Evolutionary conservation across 1,140 invertebrate genomes (phyloP).

Genomic region (Steinernema khuongi): DNA sequence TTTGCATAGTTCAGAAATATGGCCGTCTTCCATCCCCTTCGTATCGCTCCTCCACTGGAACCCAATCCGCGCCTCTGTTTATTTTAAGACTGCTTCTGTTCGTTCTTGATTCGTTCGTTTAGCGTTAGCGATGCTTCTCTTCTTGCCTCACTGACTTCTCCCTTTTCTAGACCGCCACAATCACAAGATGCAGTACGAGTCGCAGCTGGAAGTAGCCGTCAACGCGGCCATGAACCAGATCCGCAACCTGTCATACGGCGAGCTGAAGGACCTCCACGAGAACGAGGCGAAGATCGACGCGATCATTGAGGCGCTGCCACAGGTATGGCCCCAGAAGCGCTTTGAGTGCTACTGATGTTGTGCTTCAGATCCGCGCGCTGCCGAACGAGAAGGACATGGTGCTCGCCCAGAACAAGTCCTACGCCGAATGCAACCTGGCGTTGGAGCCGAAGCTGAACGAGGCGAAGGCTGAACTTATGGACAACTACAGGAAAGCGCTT

Average conservation of each 20-base stretch:
- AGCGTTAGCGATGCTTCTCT: too few species aligned
- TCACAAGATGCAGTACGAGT: slow-evolving; percentile 14
- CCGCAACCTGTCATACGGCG: slow-evolving; percentile 67
- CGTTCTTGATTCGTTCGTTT: too few species aligned
- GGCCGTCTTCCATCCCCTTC: too few species aligned
- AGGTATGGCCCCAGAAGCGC: slow-evolving; percentile 65
- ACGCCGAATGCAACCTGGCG: slow-evolving; percentile 78
- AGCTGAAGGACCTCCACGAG: slow-evolving; percentile 76
- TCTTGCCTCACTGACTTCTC: too few species aligned
- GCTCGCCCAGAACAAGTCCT: slow-evolving; percentile 75
- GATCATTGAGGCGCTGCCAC: slow-evolving; percentile 71
- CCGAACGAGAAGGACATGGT: slow-evolving; percentile 76
- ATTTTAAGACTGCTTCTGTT: too few species aligned
- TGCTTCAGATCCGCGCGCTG: slow-evolving; percentile 70
- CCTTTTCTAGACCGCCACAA: too few species aligned
- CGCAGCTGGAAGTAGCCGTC: slow-evolving; percentile 27
- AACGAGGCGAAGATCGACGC: slow-evolving; percentile 76
- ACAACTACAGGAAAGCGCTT: slow-evolving; percentile 69
- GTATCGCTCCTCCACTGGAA: too few species aligned
- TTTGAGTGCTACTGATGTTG: background rate
- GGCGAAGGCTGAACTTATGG: slow-evolving; percentile 67
- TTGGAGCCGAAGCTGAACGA: slow-evolving; percentile 71
- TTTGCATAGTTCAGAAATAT: too few species aligned
- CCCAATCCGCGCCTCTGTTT: too few species aligned
- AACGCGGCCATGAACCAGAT: slow-evolving; percentile 62